A percentile compares a stretch with the other conserved stretches of the same genome.
phyloP scores from a whole-genome alignment of 2,113 vertebrate genomes.

The Festucalex cinctus region DNA sequence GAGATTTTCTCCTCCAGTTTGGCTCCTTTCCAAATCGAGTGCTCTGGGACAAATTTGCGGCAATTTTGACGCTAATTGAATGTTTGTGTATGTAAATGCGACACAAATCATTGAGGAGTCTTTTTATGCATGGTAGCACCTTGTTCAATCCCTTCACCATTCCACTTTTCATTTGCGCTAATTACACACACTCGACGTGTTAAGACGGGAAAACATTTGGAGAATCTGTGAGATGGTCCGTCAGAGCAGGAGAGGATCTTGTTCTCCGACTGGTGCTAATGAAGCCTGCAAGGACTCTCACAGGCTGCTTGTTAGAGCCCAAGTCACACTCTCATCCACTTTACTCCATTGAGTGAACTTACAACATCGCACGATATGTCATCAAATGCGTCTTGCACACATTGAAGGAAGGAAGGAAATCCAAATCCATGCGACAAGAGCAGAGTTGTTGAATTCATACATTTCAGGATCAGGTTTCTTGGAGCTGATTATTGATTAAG shows the following conservation, averaged over 20 bases:
- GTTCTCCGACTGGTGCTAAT: slow-evolving; percentile 45
- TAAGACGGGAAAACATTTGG: neutral
- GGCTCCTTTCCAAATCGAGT: neutral
- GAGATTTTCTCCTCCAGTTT: neutral
- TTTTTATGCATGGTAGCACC: slow-evolving; percentile 7
- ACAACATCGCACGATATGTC: neutral
- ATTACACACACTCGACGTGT: neutral
- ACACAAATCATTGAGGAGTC: neutral
- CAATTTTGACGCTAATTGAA: slow-evolving; percentile 11
- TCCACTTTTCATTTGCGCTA: neutral
- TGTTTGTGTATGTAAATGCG: slow-evolving; percentile 9
- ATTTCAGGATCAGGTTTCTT: neutral
- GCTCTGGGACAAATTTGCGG: neutral
- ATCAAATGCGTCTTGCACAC: neutral
- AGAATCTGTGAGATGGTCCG: slow-evolving; percentile 31
- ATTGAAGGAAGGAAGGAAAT: neutral
- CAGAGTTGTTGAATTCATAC: neutral
- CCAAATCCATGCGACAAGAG: neutral
- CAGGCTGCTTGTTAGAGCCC: slow-evolving; percentile 39
- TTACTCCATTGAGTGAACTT: slow-evolving; percentile 31
- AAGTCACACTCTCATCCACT: slow-evolving; percentile 27
- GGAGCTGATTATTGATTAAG: neutral
- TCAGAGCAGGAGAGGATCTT: slow-evolving; percentile 52
- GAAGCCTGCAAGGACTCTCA: slow-evolving; percentile 44
- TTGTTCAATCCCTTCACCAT: neutral